Percentiles rank a stretch among this genome's conserved stretches.
Evolutionary conservation across 2,888 invertebrate species (phyloP).

Genomic region (Bimastos eiseni): DNA sequence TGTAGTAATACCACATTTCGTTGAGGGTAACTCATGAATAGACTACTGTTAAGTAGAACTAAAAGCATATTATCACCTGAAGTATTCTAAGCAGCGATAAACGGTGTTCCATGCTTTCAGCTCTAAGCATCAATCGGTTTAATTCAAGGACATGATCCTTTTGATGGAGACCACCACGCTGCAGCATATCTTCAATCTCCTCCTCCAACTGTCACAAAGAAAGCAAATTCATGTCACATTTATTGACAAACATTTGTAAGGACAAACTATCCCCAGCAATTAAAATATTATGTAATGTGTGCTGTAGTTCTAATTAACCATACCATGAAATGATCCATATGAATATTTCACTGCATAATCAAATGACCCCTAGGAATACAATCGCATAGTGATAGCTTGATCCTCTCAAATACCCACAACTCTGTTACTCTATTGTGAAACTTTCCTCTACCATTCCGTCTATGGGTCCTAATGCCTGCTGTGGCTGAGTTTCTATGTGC

Average conservation of each 20-base stretch:
- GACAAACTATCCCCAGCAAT: neutral
- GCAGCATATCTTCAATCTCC: slow-evolving; percentile 79
- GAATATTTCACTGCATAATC: neutral
- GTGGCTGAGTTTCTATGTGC: too few species aligned
- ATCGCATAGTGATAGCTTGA: neutral
- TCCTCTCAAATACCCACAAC: neutral
- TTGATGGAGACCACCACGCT: slow-evolving; percentile 75
- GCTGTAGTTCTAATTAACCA: neutral
- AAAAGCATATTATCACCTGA: slow-evolving; percentile 63
- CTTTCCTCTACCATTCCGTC: too few species aligned
- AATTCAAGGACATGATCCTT: slow-evolving; percentile 85
- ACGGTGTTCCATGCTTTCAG: slow-evolving; percentile 76
- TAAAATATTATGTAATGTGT: neutral
- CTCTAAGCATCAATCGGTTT: slow-evolving; percentile 84
- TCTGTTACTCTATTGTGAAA: too few species aligned
- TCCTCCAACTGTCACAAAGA: slow-evolving; percentile 73
- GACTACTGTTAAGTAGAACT: neutral
- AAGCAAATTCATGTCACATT: neutral
- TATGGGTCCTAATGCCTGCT: too few species aligned
- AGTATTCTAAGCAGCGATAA: slow-evolving; percentile 76
- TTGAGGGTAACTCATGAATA: neutral
- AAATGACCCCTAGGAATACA: too few species aligned
- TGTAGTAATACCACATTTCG: neutral
- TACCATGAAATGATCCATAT: neutral
- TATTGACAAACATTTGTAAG: neutral